Evolutionary conservation across 1,140 invertebrate species (phyloP).

Genomic region (Bombus consobrinus): DNA sequence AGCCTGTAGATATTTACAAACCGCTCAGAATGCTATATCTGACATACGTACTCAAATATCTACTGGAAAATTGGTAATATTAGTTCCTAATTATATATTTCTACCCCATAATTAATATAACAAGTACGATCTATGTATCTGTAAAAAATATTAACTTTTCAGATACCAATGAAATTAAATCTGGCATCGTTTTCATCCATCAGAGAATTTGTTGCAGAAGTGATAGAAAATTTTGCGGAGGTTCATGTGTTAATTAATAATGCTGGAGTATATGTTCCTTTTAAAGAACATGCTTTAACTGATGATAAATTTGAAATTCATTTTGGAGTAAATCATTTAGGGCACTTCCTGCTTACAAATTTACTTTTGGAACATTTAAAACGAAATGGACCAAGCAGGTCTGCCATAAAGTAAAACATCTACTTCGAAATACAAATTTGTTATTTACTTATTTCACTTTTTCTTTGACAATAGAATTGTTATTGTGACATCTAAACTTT

Average conservation of each 20-base stretch:
- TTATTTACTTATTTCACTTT: slow-evolving; percentile 10
- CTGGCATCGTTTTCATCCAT: slow-evolving; percentile 89
- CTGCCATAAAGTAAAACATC: slow-evolving; percentile 61
- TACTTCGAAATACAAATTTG: background rate
- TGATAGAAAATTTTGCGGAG: slow-evolving; percentile 85
- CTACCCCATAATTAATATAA: background rate
- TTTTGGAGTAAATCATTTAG: slow-evolving; percentile 91
- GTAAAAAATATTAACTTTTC: slow-evolving; percentile 19
- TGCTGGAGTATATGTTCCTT: slow-evolving; percentile 86
- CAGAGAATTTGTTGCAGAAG: slow-evolving; percentile 86
- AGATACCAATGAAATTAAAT: slow-evolving; percentile 89
- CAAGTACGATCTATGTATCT: background rate
- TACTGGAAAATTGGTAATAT: slow-evolving; percentile 85
- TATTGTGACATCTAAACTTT: slow-evolving; percentile 83
- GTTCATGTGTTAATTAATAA: slow-evolving; percentile 91
- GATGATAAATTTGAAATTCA: slow-evolving; percentile 93
- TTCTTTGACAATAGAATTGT: slow-evolving; percentile 81
- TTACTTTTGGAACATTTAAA: slow-evolving; percentile 88
- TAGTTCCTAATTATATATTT: background rate
- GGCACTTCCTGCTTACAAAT: slow-evolving; percentile 93
- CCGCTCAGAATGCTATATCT: slow-evolving; percentile 84
- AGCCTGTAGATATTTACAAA: slow-evolving; percentile 87
- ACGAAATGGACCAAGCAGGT: slow-evolving; percentile 85
- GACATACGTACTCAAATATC: slow-evolving; percentile 85
- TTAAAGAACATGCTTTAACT: slow-evolving; percentile 84